Base-by-base conservation (phyloP, 2,113 vertebrate genomes). In the Grammomys dolichurus region DNA sequence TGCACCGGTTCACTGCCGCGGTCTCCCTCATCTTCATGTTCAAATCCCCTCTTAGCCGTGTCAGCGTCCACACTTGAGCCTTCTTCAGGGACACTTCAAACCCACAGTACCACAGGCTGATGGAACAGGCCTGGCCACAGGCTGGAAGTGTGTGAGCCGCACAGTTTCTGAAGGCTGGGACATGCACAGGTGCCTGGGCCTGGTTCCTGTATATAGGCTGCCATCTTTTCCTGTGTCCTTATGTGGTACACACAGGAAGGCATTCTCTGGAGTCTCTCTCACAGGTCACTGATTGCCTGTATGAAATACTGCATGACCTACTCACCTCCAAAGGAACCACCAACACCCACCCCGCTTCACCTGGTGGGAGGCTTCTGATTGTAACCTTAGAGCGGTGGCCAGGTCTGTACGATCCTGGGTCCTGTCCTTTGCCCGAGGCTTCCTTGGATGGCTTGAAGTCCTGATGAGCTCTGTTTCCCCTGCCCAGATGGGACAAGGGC, bases 381-480 rank as follows among this genome's bases (percentile, higher is more conserved):
- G 1, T 9, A 16, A 54, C 24, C 26, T 72, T 51, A 10, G 26
- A 40, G 11, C 28, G 4, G 0, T 1, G 22, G 12, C 28, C 51
- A 10, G 26, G 33, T 89, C 22, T 82, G 22, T 43, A 8, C 40
- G 13, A 7, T 1, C 46, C 58, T 33, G 24, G 48, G 46, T 65
- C 31, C 22, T 0, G 16, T 16, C 12, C 36, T 40, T 40, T 92
- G 10, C 51, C 90, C 14, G 10, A 20, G 54, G 54, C 31, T 20
- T 7, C 26, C 28, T 60, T 1, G 0, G 31, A 28, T 91, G 31
- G 5, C 31, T 43, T 20, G 43, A 26, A 24, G 6, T 16, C 73
- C 31, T 11, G 9, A 31, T 5, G 56, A 51, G 24, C 43, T 70
- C 14, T 7, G 5, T 19, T 72, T 56, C 12, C 12, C 22, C 24